Evolutionary conservation across 2,797 vertebrate species (phyloP).

Genomic region (Spondyliosoma cantharus): DNA sequence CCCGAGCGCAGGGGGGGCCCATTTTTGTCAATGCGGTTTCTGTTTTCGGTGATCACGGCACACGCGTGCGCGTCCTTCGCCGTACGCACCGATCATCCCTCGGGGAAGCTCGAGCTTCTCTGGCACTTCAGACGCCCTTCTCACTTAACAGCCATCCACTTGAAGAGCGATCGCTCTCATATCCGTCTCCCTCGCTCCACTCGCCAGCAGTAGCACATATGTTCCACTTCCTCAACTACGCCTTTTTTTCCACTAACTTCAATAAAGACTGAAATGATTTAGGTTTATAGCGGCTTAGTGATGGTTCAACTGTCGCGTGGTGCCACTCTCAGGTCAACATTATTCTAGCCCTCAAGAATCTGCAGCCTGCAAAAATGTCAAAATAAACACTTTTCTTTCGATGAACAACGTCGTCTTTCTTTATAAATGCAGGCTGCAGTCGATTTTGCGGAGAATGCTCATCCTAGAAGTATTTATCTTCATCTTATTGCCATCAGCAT

Average conservation of each 20-base stretch:
- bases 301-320: neutral
- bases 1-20: neutral
- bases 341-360: neutral
- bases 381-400: no score
- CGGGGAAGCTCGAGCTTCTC: slow-evolving; percentile 36
- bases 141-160: slow-evolving; percentile 38
- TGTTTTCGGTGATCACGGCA: neutral
- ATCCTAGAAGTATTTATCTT: neutral
- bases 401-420: neutral
- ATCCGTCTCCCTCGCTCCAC: neutral
- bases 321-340: neutral
- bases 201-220: slow-evolving; percentile 20
- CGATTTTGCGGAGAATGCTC: neutral
- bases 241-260: neutral
- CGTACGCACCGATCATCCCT: slow-evolving; percentile 6
- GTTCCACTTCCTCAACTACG: slow-evolving; percentile 1
- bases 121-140: slow-evolving; percentile 39
- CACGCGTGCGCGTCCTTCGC: neutral
- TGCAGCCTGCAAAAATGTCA: no score
- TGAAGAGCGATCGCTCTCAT: slow-evolving; percentile 51
- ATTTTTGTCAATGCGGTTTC: neutral
- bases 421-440: neutral
- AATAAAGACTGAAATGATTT: slow-evolving; percentile 24
- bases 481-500: neutral
- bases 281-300: slow-evolving; percentile 6